These are phyloP conservation scores for Ambastaia sidthimunki DNA, from an alignment of 2,797 vertebrate genomes.

Conservation along the genomic window DNA sequence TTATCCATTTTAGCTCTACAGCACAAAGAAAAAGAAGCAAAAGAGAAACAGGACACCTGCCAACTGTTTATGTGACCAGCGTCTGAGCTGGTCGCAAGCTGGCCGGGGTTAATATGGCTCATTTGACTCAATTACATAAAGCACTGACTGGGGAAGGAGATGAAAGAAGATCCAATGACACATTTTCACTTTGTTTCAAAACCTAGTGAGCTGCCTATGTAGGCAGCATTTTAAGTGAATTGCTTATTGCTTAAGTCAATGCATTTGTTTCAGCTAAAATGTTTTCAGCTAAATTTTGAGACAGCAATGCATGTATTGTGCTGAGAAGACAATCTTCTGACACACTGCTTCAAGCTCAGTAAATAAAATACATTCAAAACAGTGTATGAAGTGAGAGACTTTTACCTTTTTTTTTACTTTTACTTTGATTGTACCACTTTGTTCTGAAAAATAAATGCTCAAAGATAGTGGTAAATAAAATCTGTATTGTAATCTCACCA, in stretches of 20 bases:
- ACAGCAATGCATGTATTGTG: background rate
- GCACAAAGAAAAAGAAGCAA: slow-evolving; percentile 28
- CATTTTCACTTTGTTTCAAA: background rate
- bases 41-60: slow-evolving; percentile 57
- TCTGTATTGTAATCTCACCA: no score
- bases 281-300: background rate
- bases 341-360: background rate
- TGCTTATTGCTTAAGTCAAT: no score
- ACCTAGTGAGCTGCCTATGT: background rate
- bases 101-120: slow-evolving; percentile 80
- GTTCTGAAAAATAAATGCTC: no score
- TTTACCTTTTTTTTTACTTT: no score
- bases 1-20: slow-evolving; percentile 41
- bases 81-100: slow-evolving; percentile 65
- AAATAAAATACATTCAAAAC: background rate
- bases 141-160: slow-evolving; percentile 54
- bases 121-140: slow-evolving; percentile 83
- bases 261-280: no score
- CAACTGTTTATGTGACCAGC: slow-evolving; percentile 65
- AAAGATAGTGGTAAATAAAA: no score
- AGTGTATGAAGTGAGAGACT: no score
- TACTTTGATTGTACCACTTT: no score
- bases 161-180: slow-evolving; percentile 46
- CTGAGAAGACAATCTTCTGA: background rate
- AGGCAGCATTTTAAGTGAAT: background rate